Evolutionary conservation across 2,113 vertebrate genomes (phyloP), one percentile per base, ranked within the genome.

Genomic region (Numenius arquata): DNA sequence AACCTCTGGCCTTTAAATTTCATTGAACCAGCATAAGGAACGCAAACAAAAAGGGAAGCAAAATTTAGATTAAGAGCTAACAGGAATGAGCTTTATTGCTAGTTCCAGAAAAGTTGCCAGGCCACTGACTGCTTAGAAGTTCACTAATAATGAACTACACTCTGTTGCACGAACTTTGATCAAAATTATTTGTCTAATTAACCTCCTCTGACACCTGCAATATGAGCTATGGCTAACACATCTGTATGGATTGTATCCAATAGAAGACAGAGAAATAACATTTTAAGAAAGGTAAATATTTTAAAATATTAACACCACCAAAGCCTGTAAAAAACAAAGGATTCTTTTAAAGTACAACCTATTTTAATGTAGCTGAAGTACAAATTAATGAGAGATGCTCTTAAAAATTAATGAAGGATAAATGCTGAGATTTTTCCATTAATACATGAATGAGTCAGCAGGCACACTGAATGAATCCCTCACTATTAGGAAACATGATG

Each of bases 371-470:
- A 91, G 66, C 12, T 66, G 58, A 95, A 91, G 16, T 47, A 89
- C 27, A 85, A 89, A 95, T 75, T 71, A 85, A 78, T 61, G 76
- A 87, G 45, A 92, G 34, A 85, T 56, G 43, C 30, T 93, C 52
- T 96, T 82, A 89, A 96, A 97, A 96, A 94, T 93, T 89, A 91
- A 94, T 93, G 91, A 93, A 40, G 48, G 62, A 47, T 88, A 87
- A 93, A 93, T 66, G 71, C 62, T 32, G 62, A 94, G 58, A 56
- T 14, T 93, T 68, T 81, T 74, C 56, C 61, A 82, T 91, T 93
- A 93, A 68, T 52, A 94, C 34, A 52, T 26, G 45, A 85, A 71
- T 81, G 76, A 96, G 56, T 89, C 89, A 86, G 84, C 65, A 81
- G 62, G 62, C 48, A 79, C 32, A 65, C 30, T 82, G 71, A 90